These are phyloP conservation scores for Drymodes brunneopygia DNA, from an alignment of 2,113 vertebrate species.

Conservation along the genomic window DNA sequence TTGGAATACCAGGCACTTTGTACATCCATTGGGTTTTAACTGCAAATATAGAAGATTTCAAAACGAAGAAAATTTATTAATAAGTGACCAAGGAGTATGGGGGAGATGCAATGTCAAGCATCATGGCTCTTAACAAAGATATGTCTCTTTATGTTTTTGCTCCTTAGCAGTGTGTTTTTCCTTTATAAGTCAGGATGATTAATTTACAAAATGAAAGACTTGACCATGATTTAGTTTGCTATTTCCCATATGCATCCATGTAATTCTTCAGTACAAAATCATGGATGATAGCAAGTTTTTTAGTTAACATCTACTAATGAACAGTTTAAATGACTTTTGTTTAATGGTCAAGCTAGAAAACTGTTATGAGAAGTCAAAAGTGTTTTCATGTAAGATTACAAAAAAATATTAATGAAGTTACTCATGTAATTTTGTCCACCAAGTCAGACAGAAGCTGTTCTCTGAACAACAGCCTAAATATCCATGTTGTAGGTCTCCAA, in stretches of 20 bases:
- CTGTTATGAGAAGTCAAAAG: background rate
- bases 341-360: background rate
- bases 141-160: background rate
- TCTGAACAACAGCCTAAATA: background rate
- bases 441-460: background rate
- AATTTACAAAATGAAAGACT: background rate
- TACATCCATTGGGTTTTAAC: background rate
- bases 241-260: background rate
- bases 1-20: background rate
- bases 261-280: background rate
- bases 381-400: background rate
- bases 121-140: background rate
- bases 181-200: background rate
- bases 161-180: background rate
- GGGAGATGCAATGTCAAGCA: fast-evolving
- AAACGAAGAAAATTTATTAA: background rate
- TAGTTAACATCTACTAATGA: background rate
- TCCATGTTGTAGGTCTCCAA: background rate
- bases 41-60: background rate
- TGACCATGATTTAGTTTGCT: background rate
- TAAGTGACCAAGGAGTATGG: background rate
- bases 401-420: background rate
- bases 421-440: background rate
- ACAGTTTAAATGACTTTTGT: background rate
- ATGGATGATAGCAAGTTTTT: background rate